Evolutionary conservation across 1,140 invertebrate genomes (phyloP), one percentile per base, ranked within the genome.

Genomic region (Pseudomyrmex flavicornis): DNA sequence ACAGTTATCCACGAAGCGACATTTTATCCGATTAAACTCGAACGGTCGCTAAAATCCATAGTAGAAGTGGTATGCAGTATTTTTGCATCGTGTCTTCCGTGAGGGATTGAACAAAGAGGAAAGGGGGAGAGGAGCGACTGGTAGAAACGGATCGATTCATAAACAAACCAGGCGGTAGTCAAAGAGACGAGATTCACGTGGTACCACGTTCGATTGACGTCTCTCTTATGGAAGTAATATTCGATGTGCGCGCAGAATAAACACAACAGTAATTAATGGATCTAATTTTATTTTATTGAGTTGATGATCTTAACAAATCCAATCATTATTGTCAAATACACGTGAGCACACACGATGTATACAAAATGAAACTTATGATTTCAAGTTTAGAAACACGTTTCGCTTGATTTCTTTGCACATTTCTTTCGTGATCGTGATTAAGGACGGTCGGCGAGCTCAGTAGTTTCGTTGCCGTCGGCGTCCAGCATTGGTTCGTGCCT

Each of bases 401-500:
- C 17, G 26, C 15, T 13, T 2, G n/a, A 56, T 58, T 48, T 54
- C 2, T 65, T 66, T 2, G 1, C 13, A 1, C 0, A 22, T 10
- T 10, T 52, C 10, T 52, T 52, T 52, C 50, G 70, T 50, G 35
- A 35, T 17, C 7, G 22, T 12, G 58, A 82, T 0, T 68, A 10
- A 58, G 4, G 8, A 59, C 88, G 79, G 10, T 91, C 76, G 5
- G 91, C 91, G 48, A 93, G 91, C 56, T 90, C 54, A 10, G 90
- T 59, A 5, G 91, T 94, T 17, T 61, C 74, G 0, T 91, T 91
- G 22, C 92, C 92, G 17, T 92, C 1, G 0, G 86, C 89, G 66
- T 94, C 92, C 54, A 94, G 59, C 93, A 94, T 93, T 12, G 84
- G 89, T 35, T 94, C 93, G 56, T 90, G 82, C 46, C 92, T 85